Evolutionary conservation across 1,140 invertebrate species (phyloP), one percentile per base, ranked within the genome.

Genomic region (Maconellicoccus hirsutus): DNA sequence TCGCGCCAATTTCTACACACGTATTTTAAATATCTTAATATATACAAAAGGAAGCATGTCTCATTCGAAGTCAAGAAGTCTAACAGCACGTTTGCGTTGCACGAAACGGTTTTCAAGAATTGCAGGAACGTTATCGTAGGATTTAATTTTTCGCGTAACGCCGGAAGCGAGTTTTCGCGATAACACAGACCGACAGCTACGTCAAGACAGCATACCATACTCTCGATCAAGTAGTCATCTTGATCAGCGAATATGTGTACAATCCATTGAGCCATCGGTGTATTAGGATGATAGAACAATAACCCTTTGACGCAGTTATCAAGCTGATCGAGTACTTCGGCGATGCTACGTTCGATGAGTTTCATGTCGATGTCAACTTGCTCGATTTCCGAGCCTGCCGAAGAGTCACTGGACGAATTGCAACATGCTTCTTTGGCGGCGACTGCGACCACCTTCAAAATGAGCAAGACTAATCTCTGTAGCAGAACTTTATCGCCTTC

Each of bases 11-110:
- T 91, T 74, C 88, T 84, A 73, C 87, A 82, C 14, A 92, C 86
- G 80, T 91, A 93, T 76, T 94, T 94, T 21, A 96, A 82, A 77
- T 94, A 89, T 74, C 91, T 83, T 69, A 93, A 81, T 69, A 96
- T 80, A 81, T 95, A 96, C 2, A 93, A 80, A 59, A 95, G 79
- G 78, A 94, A 95, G 79, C 91, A 93, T 4, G 92, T 96, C 79
- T 95, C 92, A 78, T 93, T 94, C 75, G 91, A 93, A 25, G 93
- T 89, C 71, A 96, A 83, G 77, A 92, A 86, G 82, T 96, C 93
- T 38, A 96, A 79, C 21, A 95, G 77, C 1, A 94, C 86, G 78
- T 90, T 87, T 14, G 87, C 86, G 77, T 93, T 91, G 76, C 91
- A 87, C 61, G 89, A 89, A 16, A 93, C 89, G 61, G 90, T 87